A percentile compares a stretch with the other conserved stretches of the same genome.
phyloP scores from a whole-genome alignment of 2,888 invertebrate genomes.

The Lucinisca nassula region DNA sequence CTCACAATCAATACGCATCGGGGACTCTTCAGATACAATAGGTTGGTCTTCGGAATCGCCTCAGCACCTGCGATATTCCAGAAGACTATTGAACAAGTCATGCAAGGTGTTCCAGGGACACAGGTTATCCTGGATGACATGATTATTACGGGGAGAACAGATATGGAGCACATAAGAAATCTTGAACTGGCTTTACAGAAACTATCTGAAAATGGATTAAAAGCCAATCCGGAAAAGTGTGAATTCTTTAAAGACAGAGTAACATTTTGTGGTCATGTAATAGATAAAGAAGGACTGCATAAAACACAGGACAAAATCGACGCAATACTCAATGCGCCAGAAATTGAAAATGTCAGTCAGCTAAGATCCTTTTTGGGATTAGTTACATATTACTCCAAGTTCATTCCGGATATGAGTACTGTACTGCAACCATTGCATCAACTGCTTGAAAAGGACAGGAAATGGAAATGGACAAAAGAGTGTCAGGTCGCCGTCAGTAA shows the following conservation, averaged over 20 bases:
- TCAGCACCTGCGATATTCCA: no score
- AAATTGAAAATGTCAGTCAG: constrained; percentile 39
- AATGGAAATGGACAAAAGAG: constrained; percentile 61
- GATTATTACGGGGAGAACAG: no score
- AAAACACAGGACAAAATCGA: constrained; percentile 46
- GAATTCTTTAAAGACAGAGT: constrained; percentile 42
- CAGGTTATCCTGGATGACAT: no score
- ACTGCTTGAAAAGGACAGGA: constrained; percentile 55
- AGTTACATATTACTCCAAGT: constrained; percentile 43
- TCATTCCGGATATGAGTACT: constrained; percentile 30
- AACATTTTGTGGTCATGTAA: constrained; percentile 50
- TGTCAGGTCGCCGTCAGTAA: constrained; percentile 62
- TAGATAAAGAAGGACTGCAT: constrained; percentile 45
- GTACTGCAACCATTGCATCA: constrained; percentile 69
- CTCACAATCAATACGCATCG: no score
- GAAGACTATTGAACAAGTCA: no score
- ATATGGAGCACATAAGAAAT: no score
- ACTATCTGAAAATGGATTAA: constrained; percentile 29
- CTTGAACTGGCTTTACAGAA: no score
- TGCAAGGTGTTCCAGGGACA: no score
- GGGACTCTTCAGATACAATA: no score
- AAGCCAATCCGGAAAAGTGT: no score
- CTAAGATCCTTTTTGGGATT: constrained; percentile 41
- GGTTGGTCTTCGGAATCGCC: no score
- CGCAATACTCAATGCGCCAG: constrained; percentile 42